Conservation (phyloP, 2,888 invertebrate species). For the Gastrophysa polygoni region DNA sequence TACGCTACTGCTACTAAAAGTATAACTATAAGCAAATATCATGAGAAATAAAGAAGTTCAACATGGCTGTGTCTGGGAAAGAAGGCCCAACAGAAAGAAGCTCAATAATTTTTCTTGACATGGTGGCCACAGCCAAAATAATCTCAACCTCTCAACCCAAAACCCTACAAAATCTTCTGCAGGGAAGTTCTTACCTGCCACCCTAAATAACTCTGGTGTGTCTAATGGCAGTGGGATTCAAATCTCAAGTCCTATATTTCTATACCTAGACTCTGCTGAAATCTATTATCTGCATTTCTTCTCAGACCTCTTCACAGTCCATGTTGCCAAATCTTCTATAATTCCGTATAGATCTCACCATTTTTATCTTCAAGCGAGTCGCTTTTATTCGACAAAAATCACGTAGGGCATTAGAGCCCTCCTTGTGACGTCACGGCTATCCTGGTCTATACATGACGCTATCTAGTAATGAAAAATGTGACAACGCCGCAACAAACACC, state of each 20-base stretch:
- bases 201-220: background rate
- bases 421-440: no score
- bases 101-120: no score
- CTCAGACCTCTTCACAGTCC: background rate
- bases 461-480: background rate
- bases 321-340: background rate
- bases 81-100: no score
- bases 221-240: background rate
- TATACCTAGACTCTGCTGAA: background rate
- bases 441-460: no score
- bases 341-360: background rate
- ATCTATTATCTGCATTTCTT: background rate
- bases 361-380: no score
- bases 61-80: no score
- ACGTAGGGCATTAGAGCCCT: no score
- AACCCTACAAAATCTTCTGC: background rate
- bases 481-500: slow-evolving; percentile 24
- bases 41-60: no score
- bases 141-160: background rate
- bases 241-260: background rate
- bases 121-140: background rate
- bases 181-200: background rate
- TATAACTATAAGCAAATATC: no score
- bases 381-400: no score
- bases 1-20: no score